Evolutionary conservation across 2,888 invertebrate species (phyloP), one percentile per base, ranked within the genome.

Genomic region (Rotaria magnacalcarata): DNA sequence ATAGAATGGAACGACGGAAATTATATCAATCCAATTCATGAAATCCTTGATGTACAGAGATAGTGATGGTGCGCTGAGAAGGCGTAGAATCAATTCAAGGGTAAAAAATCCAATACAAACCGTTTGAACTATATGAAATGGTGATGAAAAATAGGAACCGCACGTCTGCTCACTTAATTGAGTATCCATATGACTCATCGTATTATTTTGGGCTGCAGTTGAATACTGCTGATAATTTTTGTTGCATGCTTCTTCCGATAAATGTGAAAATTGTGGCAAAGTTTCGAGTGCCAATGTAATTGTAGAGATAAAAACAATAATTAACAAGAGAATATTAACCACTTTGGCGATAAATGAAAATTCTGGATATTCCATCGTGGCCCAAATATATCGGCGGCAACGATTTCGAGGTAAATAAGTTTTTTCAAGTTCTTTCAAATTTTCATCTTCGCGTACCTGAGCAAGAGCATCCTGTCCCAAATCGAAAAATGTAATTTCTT

Each of bases 281-380:
- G 92, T 92, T 87, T 92, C 92, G 87, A 92, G 88, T 87, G 92
- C 92, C 88, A 92, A 92, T 19, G 90, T 90, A 11, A 91, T 90
- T 34, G 92, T 91, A 0, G 92, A 92, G n/a, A 90, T 88, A 85
- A 92, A 87, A 87, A 92, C 92, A 84, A 92, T 90, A 8, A 89
- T 87, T 41, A 92, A 90, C 19, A 91, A 91, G 6, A 91, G 87
- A 60, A 91, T 89, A 11, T 92, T 92, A 86, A 92, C 88, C 11
- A 91, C 88, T 56, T 90, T 89, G 56, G 92, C 92, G 2, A 88
- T 87, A 0, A 89, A 56, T 0, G 91, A 91, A 54, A 90, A 90
- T 86, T 91, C 91, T 7, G 92, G 92, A 85, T 91, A 90, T 88
- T 92, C 92, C 88, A 92, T 89, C 60, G 91, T 87, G 74, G 90